Base-by-base conservation (phyloP, 2,113 vertebrate species). In the Danionella cerebrum region DNA sequence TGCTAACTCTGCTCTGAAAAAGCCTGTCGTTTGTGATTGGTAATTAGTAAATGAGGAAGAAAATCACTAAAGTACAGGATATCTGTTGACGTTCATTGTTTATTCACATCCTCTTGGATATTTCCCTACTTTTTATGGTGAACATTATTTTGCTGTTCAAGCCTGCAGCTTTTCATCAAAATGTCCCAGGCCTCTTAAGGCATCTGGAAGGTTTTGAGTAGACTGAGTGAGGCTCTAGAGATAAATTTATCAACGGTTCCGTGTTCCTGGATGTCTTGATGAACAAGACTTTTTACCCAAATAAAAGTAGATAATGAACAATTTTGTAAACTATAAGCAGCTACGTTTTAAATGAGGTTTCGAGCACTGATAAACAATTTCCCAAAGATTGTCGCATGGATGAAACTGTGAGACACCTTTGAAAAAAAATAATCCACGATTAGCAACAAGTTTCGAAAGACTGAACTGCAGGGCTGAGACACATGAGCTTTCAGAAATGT, bases 41-140 rank as follows among this genome's bases (percentile, higher is more conserved):
- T 31, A 1, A 11, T 45, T 9, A 60, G 31, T 7, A 60, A 31
- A 60, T 42, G 36, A 14, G 22, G 10, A 22, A 27, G 25, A 38
- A 59, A 5, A 41, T 59, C 21, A 42, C 22, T 42, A 58, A 58
- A 39, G 36, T 21, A 42, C 16, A 59, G 25, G 36, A n/a, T 31
- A 44, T 60, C 39, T 44, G 5, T 31, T 31, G 24, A 60, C 38
- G 16, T 60, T 45, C 3, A 18, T 31, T 19, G 13, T 54, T 12
- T 22, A 67, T 71, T 24, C 59, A 47, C 27, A 12, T 27, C n/a
- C n/a, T n/a, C 44, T 24, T 64, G 67, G 57, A 55, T 55, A 27
- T 52, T 42, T 47, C 21, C 52, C 35, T 52, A 33, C 25, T 60
- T 45, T 38, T 39, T 7, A 54, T 25, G 22, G 2, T 36, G 14